Percentiles rank a stretch among this genome's conserved stretches.
Evolutionary conservation across 2,888 invertebrate species (phyloP).

Genomic region (Argyresthia albistria): DNA sequence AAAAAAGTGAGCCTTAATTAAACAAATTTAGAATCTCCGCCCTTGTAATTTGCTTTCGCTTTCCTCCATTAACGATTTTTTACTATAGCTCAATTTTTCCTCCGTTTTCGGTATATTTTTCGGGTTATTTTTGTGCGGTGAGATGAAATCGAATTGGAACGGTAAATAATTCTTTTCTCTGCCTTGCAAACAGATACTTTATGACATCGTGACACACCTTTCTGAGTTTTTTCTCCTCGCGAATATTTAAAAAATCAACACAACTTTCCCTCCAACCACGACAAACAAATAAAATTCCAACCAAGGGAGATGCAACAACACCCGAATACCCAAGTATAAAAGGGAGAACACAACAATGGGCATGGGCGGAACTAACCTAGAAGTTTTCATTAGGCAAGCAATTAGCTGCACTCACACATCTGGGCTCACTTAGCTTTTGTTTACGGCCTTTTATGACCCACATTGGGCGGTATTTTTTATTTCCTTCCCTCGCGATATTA

Average conservation of each 20-base stretch:
- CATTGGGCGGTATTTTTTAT: no score
- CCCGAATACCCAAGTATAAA: conserved; percentile 8
- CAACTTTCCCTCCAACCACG: no score
- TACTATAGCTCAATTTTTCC: neutral
- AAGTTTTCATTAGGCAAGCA: conserved; percentile 27
- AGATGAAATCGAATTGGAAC: no score
- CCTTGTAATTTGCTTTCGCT: conserved; percentile 6
- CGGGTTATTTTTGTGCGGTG: no score
- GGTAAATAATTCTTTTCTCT: no score
- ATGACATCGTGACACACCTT: no score
- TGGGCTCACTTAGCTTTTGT: neutral
- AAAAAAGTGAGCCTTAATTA: conserved; percentile 32
- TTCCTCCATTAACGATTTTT: conserved; percentile 1
- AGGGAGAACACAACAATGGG: conserved; percentile 17
- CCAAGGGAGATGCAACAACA: conserved; percentile 10
- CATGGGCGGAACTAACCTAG: conserved; percentile 29
- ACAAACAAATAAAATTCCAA: no score
- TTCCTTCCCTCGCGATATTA: no score
- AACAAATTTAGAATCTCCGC: conserved; percentile 13
- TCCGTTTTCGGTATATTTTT: no score
- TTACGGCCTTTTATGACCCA: conserved; percentile 1
- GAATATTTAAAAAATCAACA: no score
- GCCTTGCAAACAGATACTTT: no score
- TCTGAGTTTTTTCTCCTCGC: no score
- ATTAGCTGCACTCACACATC: conserved; percentile 11